Evolutionary conservation across 2,113 vertebrate species (phyloP).

Genomic region (Myrmecophaga tridactyla): DNA sequence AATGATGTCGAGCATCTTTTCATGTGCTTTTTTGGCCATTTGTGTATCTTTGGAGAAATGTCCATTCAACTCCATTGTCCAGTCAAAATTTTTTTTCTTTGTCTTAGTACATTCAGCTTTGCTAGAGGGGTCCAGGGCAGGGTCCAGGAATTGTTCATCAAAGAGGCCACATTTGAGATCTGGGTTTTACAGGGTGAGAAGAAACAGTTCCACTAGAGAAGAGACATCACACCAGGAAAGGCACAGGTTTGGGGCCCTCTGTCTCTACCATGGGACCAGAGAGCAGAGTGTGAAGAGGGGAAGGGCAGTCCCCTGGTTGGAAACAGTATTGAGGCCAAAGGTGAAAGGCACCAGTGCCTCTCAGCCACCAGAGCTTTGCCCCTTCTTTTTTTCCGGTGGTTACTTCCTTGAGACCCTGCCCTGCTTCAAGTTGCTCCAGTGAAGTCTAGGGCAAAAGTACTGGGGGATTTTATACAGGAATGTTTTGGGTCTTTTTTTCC

Average conservation of each 20-base stretch:
- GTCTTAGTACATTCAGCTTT: not conserved
- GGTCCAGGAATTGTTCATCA: not conserved
- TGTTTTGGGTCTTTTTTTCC: not conserved
- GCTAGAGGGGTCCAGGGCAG: not conserved
- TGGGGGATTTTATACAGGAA: not conserved
- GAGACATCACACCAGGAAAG: not conserved
- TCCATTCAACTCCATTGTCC: too few relatives aligned
- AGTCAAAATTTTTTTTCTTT: too few relatives aligned
- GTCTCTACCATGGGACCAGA: not conserved
- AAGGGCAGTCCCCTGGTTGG: not conserved
- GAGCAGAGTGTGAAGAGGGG: not conserved
- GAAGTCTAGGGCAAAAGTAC: not conserved
- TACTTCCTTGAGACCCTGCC: not conserved
- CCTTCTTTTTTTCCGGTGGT: not conserved
- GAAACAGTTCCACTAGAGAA: not conserved
- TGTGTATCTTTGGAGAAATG: too few relatives aligned
- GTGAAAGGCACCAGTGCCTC: not conserved
- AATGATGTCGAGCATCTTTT: too few relatives aligned
- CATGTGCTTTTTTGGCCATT: too few relatives aligned
- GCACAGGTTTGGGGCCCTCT: not conserved
- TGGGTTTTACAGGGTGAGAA: not conserved
- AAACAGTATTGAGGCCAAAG: not conserved
- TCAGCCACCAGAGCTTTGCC: not conserved
- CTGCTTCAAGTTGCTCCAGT: not conserved
- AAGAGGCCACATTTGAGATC: not conserved